phyloP scores from a whole-genome alignment of 2,888 invertebrate species.

The Chaetogeoica ovagalla region DNA sequence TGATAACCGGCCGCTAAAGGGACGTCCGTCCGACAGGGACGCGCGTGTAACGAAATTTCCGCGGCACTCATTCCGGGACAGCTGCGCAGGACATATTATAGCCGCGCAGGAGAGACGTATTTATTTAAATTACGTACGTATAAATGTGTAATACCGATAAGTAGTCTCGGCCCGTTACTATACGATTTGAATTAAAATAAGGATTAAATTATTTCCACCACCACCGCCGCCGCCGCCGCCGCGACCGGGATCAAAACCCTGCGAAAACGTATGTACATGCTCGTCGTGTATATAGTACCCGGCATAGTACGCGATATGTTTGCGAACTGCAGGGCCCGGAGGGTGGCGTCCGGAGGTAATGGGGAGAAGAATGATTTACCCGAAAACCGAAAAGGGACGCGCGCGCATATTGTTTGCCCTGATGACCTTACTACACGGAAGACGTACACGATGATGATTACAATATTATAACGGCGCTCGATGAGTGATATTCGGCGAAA shows the following conservation, averaged over 20 bases:
- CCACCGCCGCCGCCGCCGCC: background rate
- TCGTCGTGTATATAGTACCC: background rate
- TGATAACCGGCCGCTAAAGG: too few species aligned
- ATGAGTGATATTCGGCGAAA: constrained; percentile 36
- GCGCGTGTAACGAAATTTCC: background rate
- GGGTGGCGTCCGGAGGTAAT: background rate
- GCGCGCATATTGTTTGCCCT: constrained; percentile 45
- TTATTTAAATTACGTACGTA: too few species aligned
- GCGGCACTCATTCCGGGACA: background rate
- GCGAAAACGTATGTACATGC: background rate
- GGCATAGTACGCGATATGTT: background rate
- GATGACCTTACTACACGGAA: constrained; percentile 31
- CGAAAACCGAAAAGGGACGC: constrained; percentile 43
- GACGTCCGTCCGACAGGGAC: background rate
- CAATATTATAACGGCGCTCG: too few species aligned
- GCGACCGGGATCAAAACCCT: constrained; percentile 12
- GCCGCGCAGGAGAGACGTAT: too few species aligned
- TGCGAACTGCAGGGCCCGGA: background rate
- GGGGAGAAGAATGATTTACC: constrained; percentile 40
- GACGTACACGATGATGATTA: background rate
- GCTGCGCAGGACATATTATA: background rate
- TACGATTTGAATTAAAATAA: constrained; percentile 46
- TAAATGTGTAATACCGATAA: too few species aligned
- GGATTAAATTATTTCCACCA: constrained; percentile 30
- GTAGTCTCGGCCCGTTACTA: constrained; percentile 4